A percentile compares a stretch with the other conserved stretches of the same genome.
These are phyloP conservation scores for Echeneis naucrates DNA, from an alignment of 2,797 vertebrate species.

Conservation along the genomic window DNA sequence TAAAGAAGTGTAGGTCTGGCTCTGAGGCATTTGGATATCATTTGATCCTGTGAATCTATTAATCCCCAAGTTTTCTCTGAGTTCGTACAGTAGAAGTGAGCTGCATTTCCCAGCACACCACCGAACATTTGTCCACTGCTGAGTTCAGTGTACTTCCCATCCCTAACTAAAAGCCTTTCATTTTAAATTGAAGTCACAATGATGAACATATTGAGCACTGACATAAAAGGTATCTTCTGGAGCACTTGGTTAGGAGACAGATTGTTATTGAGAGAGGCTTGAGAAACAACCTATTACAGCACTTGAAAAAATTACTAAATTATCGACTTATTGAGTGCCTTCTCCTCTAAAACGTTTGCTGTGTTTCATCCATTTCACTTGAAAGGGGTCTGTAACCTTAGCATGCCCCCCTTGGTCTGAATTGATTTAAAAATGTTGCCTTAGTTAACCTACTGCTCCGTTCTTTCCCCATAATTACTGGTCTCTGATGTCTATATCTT, in stretches of 20 bases:
- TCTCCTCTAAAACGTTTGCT: constrained; percentile 48
- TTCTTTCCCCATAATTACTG: constrained; percentile 36
- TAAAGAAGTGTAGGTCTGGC: not conserved
- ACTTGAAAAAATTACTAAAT: constrained; percentile 73
- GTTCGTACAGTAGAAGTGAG: not conserved
- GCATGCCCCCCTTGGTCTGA: constrained; percentile 20
- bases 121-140: constrained; percentile 1
- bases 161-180: constrained; percentile 33
- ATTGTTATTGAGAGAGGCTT: constrained; percentile 56
- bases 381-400: constrained; percentile 46
- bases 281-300: constrained; percentile 57
- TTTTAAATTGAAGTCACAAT: constrained; percentile 53
- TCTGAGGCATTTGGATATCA: not conserved
- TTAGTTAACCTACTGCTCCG: constrained; percentile 31
- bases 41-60: too few relatives aligned
- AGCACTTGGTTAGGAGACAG: constrained; percentile 37
- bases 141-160: constrained; percentile 7
- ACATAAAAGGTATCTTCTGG: constrained; percentile 62
- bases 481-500: constrained; percentile 1
- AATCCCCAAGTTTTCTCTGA: constrained; percentile 3
- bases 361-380: constrained; percentile 61
- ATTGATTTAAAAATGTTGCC: constrained; percentile 36
- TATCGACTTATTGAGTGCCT: constrained; percentile 58
- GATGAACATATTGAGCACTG: constrained; percentile 25
- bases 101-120: not conserved